Conservation (phyloP, 2,888 invertebrate species). For the Artemia sinica region DNA sequence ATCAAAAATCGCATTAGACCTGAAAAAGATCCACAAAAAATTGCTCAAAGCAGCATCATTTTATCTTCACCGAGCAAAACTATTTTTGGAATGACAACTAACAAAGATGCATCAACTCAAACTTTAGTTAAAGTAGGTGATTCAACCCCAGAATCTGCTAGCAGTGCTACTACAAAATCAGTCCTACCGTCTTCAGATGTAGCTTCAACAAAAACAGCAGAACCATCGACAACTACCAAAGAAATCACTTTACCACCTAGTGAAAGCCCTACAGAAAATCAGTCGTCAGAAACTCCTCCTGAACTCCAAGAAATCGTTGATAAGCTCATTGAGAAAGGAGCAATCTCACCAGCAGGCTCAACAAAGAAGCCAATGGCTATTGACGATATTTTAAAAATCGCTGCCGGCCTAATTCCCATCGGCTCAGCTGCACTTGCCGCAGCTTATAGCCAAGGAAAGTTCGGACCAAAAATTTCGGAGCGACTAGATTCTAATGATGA, state of each 20-base stretch:
- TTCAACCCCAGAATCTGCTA: too few relatives aligned
- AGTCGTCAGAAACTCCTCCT: neutral
- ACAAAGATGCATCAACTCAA: neutral
- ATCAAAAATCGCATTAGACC: neutral
- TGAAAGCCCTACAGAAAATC: neutral
- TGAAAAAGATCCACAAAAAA: neutral
- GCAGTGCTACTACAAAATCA: too few relatives aligned
- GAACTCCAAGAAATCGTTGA: constrained; percentile 7
- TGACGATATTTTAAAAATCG: constrained; percentile 6
- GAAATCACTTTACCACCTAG: neutral
- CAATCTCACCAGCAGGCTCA: neutral
- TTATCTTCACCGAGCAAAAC: neutral
- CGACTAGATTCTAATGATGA: neutral
- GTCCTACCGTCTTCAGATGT: neutral
- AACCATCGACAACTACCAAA: neutral
- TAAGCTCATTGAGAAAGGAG: constrained; percentile 6
- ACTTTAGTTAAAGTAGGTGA: too few relatives aligned
- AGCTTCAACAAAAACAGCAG: neutral
- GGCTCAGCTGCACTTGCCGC: constrained; percentile 5
- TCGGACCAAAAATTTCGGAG: neutral
- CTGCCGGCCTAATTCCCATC: neutral
- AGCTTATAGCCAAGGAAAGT: constrained; percentile 6
- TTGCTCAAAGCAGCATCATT: neutral
- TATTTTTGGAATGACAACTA: neutral
- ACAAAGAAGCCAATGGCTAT: constrained; percentile 10